These are phyloP conservation scores for Phalloptychus januarius DNA, from an alignment of 2,797 vertebrate genomes.

Conservation along the genomic window DNA sequence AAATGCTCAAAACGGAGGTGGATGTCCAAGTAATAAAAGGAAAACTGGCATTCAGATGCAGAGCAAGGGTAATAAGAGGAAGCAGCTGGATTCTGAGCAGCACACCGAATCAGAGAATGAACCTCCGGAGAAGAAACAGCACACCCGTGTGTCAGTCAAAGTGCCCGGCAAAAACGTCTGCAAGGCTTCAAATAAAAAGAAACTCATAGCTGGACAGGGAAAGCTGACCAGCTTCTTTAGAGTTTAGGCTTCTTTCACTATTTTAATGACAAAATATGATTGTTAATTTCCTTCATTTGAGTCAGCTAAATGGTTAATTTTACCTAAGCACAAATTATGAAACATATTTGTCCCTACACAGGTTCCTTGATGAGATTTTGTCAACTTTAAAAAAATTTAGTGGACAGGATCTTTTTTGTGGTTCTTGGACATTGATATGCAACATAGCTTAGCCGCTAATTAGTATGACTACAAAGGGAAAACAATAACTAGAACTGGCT, in stretches of 20 bases:
- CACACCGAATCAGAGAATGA: constrained; percentile 80
- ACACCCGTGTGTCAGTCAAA: constrained; percentile 59
- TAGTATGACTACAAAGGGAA: not conserved
- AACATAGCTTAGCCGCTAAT: not conserved
- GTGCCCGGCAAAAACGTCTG: constrained; percentile 66
- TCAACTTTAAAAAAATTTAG: not conserved
- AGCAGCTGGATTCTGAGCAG: constrained; percentile 81
- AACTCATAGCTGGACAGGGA: constrained; percentile 88
- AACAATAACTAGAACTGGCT: not conserved
- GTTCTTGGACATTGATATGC: not conserved
- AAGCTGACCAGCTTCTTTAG: constrained; percentile 91
- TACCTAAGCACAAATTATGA: not conserved
- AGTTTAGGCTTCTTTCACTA: constrained; percentile 68
- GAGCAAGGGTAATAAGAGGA: constrained; percentile 84
- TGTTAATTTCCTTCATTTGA: not conserved
- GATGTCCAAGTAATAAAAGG: constrained; percentile 60
- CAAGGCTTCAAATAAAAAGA: constrained; percentile 79
- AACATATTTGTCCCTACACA: not conserved
- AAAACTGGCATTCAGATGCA: constrained; percentile 71
- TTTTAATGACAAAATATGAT: not conserved
- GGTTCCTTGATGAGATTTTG: not conserved
- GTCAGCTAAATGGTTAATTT: not conserved
- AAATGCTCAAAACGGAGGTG: constrained; percentile 77
- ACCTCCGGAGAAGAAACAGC: constrained; percentile 79
- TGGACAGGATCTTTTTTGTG: not conserved